phyloP scores from a whole-genome alignment of 2,888 invertebrate genomes.

The Poecilus cupreus region DNA sequence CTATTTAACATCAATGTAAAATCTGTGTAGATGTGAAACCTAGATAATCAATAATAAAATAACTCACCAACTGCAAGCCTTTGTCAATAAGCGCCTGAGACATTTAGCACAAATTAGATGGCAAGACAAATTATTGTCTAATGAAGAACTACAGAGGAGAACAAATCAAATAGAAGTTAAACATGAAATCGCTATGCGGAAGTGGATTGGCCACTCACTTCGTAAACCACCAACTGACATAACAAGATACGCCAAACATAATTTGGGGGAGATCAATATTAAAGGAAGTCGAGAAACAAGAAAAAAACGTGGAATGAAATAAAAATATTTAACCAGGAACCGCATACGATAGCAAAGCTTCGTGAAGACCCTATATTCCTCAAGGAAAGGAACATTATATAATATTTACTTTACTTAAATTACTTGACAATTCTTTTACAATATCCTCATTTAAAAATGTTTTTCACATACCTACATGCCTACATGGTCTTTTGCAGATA shows the following conservation, averaged over 20 bases:
- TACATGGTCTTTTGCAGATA: too few species aligned
- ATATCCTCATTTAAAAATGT: too few species aligned
- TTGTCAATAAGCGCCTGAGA: slow-evolving; percentile 12
- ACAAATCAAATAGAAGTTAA: background rate
- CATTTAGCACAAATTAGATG: background rate
- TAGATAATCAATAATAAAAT: background rate
- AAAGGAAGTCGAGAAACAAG: background rate
- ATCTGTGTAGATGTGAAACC: background rate
- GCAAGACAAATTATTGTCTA: background rate
- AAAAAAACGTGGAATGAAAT: slow-evolving; percentile 3
- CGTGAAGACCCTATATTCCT: background rate
- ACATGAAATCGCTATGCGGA: background rate
- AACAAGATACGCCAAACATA: background rate
- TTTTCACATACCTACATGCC: too few species aligned
- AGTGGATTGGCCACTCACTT: slow-evolving; percentile 1
- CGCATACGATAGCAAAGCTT: background rate
- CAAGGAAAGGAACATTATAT: slow-evolving; percentile 8
- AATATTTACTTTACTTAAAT: too few species aligned
- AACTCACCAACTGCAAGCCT: background rate
- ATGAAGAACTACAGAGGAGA: background rate
- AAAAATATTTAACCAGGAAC: background rate
- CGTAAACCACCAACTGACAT: background rate
- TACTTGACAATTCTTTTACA: too few species aligned
- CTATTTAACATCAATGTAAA: background rate
- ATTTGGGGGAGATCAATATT: background rate